These are phyloP conservation scores for Ormia ochracea DNA, from an alignment of 2,888 invertebrate genomes.

Conservation along the genomic window DNA sequence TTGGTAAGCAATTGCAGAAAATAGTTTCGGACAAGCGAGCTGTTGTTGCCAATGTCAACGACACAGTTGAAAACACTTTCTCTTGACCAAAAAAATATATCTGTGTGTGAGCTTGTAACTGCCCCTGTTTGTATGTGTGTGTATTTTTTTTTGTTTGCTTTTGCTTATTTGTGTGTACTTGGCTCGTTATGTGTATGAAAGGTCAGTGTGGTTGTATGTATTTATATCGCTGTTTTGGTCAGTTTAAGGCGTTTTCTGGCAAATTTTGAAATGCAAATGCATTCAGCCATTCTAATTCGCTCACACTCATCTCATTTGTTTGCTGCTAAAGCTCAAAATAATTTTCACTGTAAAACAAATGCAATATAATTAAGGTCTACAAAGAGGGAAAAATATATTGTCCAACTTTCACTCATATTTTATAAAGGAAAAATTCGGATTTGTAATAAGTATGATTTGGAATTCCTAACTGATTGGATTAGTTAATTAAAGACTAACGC, in stretches of 20 bases:
- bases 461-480: too few relatives aligned
- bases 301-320: too few relatives aligned
- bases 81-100: constrained; percentile 15
- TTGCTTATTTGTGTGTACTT: too few relatives aligned
- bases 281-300: constrained; percentile 11
- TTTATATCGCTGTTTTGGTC: constrained; percentile 54
- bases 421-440: too few relatives aligned
- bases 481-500: too few relatives aligned
- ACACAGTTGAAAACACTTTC: constrained; percentile 57
- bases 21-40: constrained; percentile 11
- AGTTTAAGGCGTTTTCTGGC: constrained; percentile 32
- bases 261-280: constrained; percentile 23
- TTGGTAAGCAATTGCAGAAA: constrained; percentile 8
- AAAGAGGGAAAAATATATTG: too few relatives aligned
- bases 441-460: too few relatives aligned
- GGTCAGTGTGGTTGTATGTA: constrained; percentile 36
- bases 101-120: background rate
- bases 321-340: too few relatives aligned
- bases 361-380: too few relatives aligned
- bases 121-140: background rate
- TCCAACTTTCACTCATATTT: too few relatives aligned
- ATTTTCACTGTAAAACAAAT: too few relatives aligned
- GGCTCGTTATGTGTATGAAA: constrained; percentile 20
- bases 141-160: constrained; percentile 3
- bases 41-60: constrained; percentile 55